A percentile compares a stretch with the other conserved stretches of the same genome.
phyloP scores from a whole-genome alignment of 2,113 vertebrate species.

The Epinephelus lanceolatus region DNA sequence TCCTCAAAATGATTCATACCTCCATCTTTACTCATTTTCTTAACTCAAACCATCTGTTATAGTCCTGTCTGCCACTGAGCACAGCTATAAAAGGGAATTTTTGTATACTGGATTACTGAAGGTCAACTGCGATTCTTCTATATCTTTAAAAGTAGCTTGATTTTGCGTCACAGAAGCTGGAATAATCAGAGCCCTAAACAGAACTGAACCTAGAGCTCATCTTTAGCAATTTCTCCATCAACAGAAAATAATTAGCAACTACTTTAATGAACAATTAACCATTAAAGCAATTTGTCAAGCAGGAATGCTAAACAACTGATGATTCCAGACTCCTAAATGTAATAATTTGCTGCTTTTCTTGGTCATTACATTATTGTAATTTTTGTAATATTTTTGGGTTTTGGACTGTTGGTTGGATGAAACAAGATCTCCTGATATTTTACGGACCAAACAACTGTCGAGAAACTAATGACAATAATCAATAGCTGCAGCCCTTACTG shows the following conservation, averaged over 20 bases:
- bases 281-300: too few species aligned
- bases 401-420: neutral
- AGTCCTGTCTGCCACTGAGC: neutral
- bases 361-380: neutral
- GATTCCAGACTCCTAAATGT: too few species aligned
- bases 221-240: too few species aligned
- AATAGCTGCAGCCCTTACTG: neutral
- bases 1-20: neutral
- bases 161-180: neutral
- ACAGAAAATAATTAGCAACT: too few species aligned
- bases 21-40: neutral
- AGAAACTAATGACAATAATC: neutral
- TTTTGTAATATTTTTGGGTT: neutral
- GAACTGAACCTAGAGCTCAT: neutral
- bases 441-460: neutral
- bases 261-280: too few species aligned
- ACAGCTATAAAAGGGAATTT: neutral
- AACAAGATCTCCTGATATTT: neutral
- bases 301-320: too few species aligned
- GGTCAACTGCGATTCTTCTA: too few species aligned
- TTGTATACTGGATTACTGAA: neutral
- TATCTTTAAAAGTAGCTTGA: neutral
- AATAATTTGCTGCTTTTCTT: too few species aligned
- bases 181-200: too few species aligned
- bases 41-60: neutral